Base-by-base conservation (phyloP, 2,113 vertebrate species). In the Cyprinodon tularosa region DNA sequence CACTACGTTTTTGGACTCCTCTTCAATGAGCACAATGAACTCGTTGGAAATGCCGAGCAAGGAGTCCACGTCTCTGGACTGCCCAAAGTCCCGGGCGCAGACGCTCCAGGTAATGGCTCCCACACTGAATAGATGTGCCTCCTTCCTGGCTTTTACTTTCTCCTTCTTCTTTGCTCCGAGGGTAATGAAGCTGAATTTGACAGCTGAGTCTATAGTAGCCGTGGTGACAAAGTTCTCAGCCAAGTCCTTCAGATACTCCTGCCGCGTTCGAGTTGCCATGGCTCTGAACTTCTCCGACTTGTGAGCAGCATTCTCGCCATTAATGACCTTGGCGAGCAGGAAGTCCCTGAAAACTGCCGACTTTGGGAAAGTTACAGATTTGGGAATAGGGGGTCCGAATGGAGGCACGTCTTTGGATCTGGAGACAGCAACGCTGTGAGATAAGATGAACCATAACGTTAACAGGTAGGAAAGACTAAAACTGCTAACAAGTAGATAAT, bases 331-430 rank as follows among this genome's bases (percentile, higher is more conserved):
- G 80, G 98, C 98, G 69, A 99, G 94, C 39, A 99, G 96, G 92
- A 99, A 99, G 96, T 99, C 98, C 96, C 98, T 95, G 89, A 99
- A 99, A 72, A 99, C 98, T 0, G 97, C 97, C 0, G 97, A 99
- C 86, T 99, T 99, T 50, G 98, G 97, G 82, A 99, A 99, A 76
- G 97, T 99, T 67, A 99, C 98, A 69, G 95, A 96, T 94, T 99
- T 99, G 78, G 98, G 97, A 85, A 99, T 98, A 1, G 97, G 98
- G 59, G 98, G 98, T 12, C 98, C 98, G 3, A 99, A 99, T 0
- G 97, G 94, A 72, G 98, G 98, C 70, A 99, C 98, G 37, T 98
- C 97, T 94, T 97, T 99, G 60, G 97, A 99, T 84, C 98, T 94
- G 80, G 98, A 98, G 76, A 99, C 97, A n/a, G 96, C 97, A 81